phyloP scores from a whole-genome alignment of 2,797 vertebrate genomes.

The Sphenodon punctatus region DNA sequence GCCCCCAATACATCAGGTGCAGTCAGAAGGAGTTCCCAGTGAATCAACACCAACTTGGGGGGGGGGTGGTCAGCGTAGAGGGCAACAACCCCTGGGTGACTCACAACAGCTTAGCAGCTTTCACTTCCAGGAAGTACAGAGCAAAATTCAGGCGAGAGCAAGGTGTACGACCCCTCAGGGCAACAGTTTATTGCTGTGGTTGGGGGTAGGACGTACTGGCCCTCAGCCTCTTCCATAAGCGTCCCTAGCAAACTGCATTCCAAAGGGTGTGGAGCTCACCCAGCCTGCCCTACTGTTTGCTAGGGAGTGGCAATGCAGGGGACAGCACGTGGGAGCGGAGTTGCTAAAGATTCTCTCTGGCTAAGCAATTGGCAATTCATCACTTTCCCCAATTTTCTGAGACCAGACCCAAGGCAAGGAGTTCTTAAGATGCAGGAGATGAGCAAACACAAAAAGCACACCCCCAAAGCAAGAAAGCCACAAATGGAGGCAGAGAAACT shows the following conservation, averaged over 20 bases:
- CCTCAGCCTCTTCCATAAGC: no score
- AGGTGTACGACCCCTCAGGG: neutral
- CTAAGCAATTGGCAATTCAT: neutral
- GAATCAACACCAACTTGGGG: no score
- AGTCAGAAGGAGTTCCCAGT: no score
- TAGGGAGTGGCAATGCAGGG: neutral
- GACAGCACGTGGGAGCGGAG: accelerated
- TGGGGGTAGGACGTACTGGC: no score
- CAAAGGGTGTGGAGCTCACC: no score
- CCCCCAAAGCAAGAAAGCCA: no score
- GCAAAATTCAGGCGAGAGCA: neutral
- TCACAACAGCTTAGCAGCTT: neutral
- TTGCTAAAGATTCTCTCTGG: neutral
- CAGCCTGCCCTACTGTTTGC: neutral
- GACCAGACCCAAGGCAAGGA: neutral
- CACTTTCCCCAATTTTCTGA: neutral
- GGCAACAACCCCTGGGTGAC: no score
- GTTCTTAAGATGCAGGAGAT: neutral
- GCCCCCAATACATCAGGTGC: no score
- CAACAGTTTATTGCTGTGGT: no score
- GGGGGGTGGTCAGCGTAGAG: no score
- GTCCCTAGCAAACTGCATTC: no score
- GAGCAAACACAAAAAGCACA: neutral
- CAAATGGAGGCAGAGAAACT: neutral
- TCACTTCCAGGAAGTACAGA: neutral